Conservation (phyloP, 2,888 invertebrate species). For the Dendrolimus pini region DNA sequence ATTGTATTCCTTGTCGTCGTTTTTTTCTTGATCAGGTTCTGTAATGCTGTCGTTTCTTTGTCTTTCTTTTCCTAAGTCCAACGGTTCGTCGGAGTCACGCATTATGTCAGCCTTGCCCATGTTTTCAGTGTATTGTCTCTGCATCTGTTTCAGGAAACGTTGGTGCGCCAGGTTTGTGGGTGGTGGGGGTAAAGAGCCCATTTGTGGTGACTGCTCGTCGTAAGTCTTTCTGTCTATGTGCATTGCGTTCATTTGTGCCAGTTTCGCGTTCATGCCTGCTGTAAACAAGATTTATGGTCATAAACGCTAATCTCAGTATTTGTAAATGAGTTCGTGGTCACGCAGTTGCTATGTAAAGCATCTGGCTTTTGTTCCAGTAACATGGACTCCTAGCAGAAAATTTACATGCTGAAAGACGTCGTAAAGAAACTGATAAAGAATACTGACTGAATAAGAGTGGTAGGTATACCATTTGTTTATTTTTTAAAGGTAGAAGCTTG, state of each 20-base stretch:
- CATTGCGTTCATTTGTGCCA: constrained; percentile 84
- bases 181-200: constrained; percentile 73
- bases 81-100: constrained; percentile 70
- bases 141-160: constrained; percentile 80
- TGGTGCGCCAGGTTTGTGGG: constrained; percentile 74
- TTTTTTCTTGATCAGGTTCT: constrained; percentile 61
- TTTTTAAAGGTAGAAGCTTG: too few species aligned
- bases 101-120: constrained; percentile 75
- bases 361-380: too few species aligned
- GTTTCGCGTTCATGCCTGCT: constrained; percentile 85
- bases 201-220: constrained; percentile 76
- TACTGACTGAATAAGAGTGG: too few species aligned
- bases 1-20: constrained; percentile 69
- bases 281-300: not conserved
- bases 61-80: constrained; percentile 74
- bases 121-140: constrained; percentile 75
- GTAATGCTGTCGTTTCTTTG: constrained; percentile 52
- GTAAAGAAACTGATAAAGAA: too few species aligned
- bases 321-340: too few species aligned
- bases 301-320: too few species aligned
- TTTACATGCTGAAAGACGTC: too few species aligned
- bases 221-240: constrained; percentile 69
- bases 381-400: too few species aligned
- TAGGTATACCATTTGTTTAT: too few species aligned
- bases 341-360: too few species aligned